Evolutionary conservation across 1,140 invertebrate species (phyloP), one percentile per base, ranked within the genome.

Genomic region (Ericerus pela): DNA sequence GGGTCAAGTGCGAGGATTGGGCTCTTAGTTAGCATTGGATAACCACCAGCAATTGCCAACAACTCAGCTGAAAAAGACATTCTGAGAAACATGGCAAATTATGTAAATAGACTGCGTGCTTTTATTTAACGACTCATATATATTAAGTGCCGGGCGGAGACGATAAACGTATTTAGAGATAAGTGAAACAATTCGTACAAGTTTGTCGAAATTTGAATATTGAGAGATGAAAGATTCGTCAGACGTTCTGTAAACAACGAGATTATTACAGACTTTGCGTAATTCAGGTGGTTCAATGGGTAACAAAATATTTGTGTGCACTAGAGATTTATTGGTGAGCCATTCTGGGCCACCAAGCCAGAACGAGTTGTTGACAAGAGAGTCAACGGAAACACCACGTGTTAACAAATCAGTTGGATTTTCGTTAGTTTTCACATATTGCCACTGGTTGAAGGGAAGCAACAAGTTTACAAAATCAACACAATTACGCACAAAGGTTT

Each of bases 391-490:
- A 3, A 55, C 10, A 27, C 58, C 58, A 24, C 58, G 22, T 3
- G 58, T 51, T 5, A 31, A 22, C 2, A 38, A 2, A 30, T 59
- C 58, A 2, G 58, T 54, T n/a, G 30, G 30, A 33, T 33, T 33
- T 33, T 33, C 30, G 30, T 2, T 36, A 6, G 33, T n/a, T 2
- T 27, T 36, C 2, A 59, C 55, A 33, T 56, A 54, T 37, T 38
- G 24, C 58, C 54, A 59, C 2, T n/a, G 3, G 2, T 33, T n/a
- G 30, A 33, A 33, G 8, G 30, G 30, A 33, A 33, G 8, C n/a
- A n/a, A 10, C 30, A n/a, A 8, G n/a, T 33, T 33, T 33, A 33
- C 30, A n/a, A 33, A n/a, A 10, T 33, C 30, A 10, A 33, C 30
- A n/a, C 30, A 10, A n/a, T 33, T 33, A 33, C 30, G 30, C 8